phyloP scores from a whole-genome alignment of 2,888 invertebrate genomes.

The Apoda limacodes region DNA sequence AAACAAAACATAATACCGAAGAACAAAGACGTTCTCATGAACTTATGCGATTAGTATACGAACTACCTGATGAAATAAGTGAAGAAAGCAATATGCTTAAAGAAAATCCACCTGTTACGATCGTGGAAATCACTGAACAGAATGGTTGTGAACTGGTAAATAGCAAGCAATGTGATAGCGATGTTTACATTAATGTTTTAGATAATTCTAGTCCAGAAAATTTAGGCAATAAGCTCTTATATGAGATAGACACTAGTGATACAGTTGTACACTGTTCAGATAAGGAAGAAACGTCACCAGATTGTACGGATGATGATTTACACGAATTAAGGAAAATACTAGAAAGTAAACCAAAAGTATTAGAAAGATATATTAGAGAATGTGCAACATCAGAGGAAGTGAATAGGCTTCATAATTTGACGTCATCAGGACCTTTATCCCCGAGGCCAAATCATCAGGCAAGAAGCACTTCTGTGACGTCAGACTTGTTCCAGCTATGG shows the following conservation, averaged over 20 bases:
- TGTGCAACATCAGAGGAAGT: constrained; percentile 78
- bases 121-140: constrained; percentile 57
- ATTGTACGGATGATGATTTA: constrained; percentile 54
- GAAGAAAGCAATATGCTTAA: constrained; percentile 58
- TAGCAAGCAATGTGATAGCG: constrained; percentile 39
- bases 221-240: constrained; percentile 53
- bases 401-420: constrained; percentile 68
- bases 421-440: constrained; percentile 62
- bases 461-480: constrained; percentile 80
- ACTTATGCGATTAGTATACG: constrained; percentile 60
- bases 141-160: constrained; percentile 57
- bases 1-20: constrained; percentile 32
- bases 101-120: constrained; percentile 59
- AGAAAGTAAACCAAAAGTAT: constrained; percentile 71
- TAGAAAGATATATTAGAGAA: constrained; percentile 83
- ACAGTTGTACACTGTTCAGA: constrained; percentile 43
- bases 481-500: constrained; percentile 89
- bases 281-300: constrained; percentile 49
- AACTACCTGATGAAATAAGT: constrained; percentile 53
- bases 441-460: constrained; percentile 62
- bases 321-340: constrained; percentile 45
- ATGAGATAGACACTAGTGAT: constrained; percentile 46
- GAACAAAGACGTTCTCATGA: constrained; percentile 42
- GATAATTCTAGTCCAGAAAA: constrained; percentile 42
- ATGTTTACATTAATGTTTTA: constrained; percentile 37